phyloP scores from a whole-genome alignment of 2,797 vertebrate species.

The Zenarchopterus dispar region DNA sequence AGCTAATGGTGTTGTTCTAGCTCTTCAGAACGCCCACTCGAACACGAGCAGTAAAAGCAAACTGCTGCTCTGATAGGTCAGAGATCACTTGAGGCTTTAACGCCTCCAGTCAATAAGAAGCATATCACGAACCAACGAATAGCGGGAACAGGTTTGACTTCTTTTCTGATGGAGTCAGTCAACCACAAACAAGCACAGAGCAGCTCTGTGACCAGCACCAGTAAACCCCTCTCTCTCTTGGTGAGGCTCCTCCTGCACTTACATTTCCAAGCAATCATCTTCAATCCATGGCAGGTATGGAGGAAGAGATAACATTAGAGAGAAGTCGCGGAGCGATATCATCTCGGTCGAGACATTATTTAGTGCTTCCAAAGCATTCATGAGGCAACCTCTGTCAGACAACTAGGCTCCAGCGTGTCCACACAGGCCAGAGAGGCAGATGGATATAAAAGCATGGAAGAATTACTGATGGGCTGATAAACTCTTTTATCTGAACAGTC shows the following conservation, averaged over 20 bases:
- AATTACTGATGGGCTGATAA: slow-evolving; percentile 80
- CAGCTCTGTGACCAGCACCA: slow-evolving; percentile 1
- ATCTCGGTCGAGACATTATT: slow-evolving; percentile 63
- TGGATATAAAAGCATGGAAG: slow-evolving; percentile 67
- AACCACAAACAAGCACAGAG: slow-evolving; percentile 9
- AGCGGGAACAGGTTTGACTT: too few relatives aligned
- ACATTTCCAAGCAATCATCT: slow-evolving; percentile 74
- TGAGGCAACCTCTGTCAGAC: slow-evolving; percentile 73
- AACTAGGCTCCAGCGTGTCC: slow-evolving; percentile 73
- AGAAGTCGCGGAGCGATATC: slow-evolving; percentile 64
- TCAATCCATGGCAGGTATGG: slow-evolving; percentile 66
- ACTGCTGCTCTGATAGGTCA: slow-evolving; percentile 27
- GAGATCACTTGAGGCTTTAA: slow-evolving; percentile 39
- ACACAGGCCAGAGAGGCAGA: slow-evolving; percentile 62
- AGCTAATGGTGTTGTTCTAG: slow-evolving; percentile 15
- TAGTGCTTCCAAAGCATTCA: slow-evolving; percentile 64
- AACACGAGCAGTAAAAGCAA: slow-evolving; percentile 15
- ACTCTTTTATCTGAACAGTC: slow-evolving; percentile 67
- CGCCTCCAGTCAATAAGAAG: slow-evolving; percentile 33
- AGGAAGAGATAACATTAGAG: slow-evolving; percentile 68
- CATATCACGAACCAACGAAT: not conserved
- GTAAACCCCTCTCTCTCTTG: slow-evolving; percentile 32
- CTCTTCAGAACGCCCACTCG: slow-evolving; percentile 6
- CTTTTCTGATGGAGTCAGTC: not conserved
- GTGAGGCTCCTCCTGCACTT: slow-evolving; percentile 61